Conservation (phyloP, 2,797 vertebrate species). For the Girardinus metallicus region DNA sequence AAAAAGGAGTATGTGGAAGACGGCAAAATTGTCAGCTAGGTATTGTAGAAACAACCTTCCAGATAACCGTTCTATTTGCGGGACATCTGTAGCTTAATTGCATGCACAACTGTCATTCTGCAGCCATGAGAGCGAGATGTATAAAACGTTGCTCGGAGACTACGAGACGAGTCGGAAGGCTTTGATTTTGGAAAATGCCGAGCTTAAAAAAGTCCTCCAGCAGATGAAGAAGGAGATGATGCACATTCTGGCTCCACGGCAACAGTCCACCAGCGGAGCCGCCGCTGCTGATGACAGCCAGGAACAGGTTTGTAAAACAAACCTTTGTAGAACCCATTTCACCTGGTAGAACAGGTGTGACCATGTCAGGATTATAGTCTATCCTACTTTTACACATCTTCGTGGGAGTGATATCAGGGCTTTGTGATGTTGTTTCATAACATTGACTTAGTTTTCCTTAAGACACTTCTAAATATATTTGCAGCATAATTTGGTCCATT, state of each 20-base stretch:
- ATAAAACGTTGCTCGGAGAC: constrained; percentile 89
- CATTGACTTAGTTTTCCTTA: neutral
- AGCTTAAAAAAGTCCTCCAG: constrained; percentile 96
- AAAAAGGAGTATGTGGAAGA: constrained; percentile 94
- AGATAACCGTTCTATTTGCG: neutral
- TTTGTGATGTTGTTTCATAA: neutral
- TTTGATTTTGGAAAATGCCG: constrained; percentile 91
- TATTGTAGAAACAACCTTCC: constrained; percentile 45
- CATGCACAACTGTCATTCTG: neutral
- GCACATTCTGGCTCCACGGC: constrained; percentile 88
- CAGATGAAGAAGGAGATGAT: constrained; percentile 99
- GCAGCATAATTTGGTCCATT: neutral
- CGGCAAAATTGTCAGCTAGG: constrained; percentile 89
- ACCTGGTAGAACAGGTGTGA: neutral
- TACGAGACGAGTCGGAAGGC: constrained; percentile 91
- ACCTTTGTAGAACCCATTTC: neutral
- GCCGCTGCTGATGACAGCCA: constrained; percentile 80
- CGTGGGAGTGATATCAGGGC: neutral
- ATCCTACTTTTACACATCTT: neutral
- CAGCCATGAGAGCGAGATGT: constrained; percentile 96
- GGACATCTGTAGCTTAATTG: neutral
- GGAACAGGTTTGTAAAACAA: constrained; percentile 77
- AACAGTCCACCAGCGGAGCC: constrained; percentile 81
- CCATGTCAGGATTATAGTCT: neutral
- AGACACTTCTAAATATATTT: neutral